These are phyloP conservation scores for Diglossa cyanea DNA, from an alignment of 2,797 vertebrate species.

Conservation along the genomic window DNA sequence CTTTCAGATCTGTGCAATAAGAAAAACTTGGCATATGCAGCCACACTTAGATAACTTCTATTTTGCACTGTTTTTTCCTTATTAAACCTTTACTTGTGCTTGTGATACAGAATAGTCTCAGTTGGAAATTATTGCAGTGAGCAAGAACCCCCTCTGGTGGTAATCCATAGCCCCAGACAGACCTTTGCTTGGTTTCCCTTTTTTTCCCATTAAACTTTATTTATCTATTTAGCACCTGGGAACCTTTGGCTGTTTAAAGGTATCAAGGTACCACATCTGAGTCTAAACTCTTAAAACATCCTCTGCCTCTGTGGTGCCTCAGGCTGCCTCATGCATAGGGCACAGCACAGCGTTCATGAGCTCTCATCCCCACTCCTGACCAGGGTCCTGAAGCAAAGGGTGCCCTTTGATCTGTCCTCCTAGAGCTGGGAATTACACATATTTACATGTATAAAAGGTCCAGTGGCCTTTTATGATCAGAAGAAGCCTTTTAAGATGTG, in stretches of 20 bases:
- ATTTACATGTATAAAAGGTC: not conserved
- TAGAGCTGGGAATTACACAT: not conserved
- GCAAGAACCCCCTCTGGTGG: not conserved
- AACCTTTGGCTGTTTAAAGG: not conserved
- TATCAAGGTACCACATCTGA: not conserved
- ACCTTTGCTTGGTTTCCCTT: not conserved
- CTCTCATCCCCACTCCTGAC: not conserved
- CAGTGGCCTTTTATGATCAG: not conserved
- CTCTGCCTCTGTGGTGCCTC: not conserved
- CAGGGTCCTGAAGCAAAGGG: not conserved
- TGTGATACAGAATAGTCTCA: rapidly evolving
- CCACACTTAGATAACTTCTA: not conserved
- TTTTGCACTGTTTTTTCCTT: not conserved
- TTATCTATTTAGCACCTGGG: not conserved
- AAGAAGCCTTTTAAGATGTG: not conserved
- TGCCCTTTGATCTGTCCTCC: not conserved
- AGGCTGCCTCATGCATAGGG: not conserved
- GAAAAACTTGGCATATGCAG: not conserved
- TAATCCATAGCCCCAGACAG: not conserved
- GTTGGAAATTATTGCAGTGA: not conserved
- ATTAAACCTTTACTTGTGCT: not conserved
- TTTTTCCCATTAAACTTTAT: not conserved
- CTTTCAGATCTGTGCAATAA: not conserved
- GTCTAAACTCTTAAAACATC: not conserved
- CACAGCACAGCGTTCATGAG: not conserved